phyloP scores from a whole-genome alignment of 1,140 invertebrate species.

The Melipona quadrifasciata region DNA sequence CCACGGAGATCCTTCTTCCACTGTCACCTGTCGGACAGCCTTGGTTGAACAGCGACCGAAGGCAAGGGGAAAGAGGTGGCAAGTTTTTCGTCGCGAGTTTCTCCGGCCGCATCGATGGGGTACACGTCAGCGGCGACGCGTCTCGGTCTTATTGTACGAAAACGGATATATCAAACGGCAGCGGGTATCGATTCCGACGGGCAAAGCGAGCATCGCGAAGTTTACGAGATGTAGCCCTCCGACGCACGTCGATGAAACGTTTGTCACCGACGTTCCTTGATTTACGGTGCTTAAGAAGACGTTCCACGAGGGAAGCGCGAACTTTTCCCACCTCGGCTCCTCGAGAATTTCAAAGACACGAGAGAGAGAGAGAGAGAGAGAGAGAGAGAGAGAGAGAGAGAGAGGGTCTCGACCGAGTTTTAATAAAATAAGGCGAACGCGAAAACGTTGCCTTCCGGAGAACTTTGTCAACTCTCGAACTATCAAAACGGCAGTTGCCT shows the following conservation, averaged over 20 bases:
- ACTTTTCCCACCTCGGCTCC: not conserved
- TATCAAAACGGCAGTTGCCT: not conserved
- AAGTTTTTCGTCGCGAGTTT: constrained; percentile 33
- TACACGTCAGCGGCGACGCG: constrained; percentile 21
- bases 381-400: too few relatives aligned
- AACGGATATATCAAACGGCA: constrained; percentile 38
- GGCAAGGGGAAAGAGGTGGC: not conserved
- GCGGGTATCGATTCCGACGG: constrained; percentile 1
- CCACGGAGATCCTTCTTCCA: constrained; percentile 61
- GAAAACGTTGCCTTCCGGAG: not conserved
- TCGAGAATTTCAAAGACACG: not conserved
- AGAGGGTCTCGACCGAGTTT: not conserved
- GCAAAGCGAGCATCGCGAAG: not conserved
- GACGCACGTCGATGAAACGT: not conserved
- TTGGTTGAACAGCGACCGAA: not conserved
- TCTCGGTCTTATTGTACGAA: constrained; percentile 17
- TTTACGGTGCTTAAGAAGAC: not conserved
- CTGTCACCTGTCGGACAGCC: constrained; percentile 57
- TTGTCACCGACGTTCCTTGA: not conserved
- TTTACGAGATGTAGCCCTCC: constrained; percentile 21
- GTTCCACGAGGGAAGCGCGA: not conserved
- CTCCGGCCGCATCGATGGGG: constrained; percentile 23
- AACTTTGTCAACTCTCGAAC: not conserved
- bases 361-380: too few relatives aligned
- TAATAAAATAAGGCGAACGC: not conserved